These are phyloP conservation scores for Hemibagrus wyckioides DNA, from an alignment of 2,113 vertebrate species.

Conservation along the genomic window DNA sequence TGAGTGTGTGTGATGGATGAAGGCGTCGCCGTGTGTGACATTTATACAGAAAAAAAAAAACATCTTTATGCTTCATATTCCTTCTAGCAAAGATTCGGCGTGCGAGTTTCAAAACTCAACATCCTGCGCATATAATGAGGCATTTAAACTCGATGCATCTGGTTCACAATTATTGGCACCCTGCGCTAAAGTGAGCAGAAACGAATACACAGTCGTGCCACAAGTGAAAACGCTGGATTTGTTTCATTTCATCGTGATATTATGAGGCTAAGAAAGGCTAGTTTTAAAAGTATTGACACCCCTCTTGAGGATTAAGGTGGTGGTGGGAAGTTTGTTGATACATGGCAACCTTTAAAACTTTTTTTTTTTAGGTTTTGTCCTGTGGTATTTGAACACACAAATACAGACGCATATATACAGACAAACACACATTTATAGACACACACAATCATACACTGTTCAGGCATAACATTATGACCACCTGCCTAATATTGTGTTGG, in stretches of 20 bases:
- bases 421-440: too few species aligned
- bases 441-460: too few species aligned
- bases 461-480: too few species aligned
- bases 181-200: not conserved
- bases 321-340: too few species aligned
- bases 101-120: not conserved
- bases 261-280: not conserved
- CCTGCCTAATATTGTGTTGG: too few species aligned
- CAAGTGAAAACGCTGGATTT: not conserved
- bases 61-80: conserved; percentile 16
- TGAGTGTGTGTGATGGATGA: conserved; percentile 49
- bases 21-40: conserved; percentile 35
- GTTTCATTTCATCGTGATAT: not conserved
- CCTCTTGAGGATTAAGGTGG: too few species aligned
- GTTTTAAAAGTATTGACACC: not conserved
- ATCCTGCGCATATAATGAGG: not conserved
- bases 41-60: conserved; percentile 43
- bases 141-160: not conserved
- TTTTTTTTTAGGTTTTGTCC: too few species aligned
- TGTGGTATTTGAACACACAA: too few species aligned
- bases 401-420: too few species aligned
- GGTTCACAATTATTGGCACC: not conserved
- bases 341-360: too few species aligned
- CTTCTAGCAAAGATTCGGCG: conserved; percentile 27
- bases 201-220: not conserved